Conservation (phyloP, 2,888 invertebrate genomes). For the Leucophenga maculata region DNA sequence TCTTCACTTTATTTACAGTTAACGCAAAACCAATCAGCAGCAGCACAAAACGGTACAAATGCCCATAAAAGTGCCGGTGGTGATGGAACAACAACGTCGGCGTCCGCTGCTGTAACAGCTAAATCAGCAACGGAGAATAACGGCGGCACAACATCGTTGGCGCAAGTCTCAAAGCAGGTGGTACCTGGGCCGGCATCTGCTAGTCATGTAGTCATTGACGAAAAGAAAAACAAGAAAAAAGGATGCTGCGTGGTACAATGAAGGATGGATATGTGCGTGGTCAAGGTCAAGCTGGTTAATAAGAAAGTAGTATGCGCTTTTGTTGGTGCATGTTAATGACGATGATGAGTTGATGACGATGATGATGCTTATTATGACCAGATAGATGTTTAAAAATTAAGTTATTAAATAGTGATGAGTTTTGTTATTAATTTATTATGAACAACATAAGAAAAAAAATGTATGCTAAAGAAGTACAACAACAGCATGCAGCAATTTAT, state of each 20-base stretch:
- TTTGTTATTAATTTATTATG: constrained; percentile 11
- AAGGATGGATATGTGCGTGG: constrained; percentile 42
- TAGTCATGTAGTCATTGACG: constrained; percentile 85
- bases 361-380: not conserved
- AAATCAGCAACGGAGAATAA: constrained; percentile 54
- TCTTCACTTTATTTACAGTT: constrained; percentile 55
- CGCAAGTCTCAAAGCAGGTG: constrained; percentile 74
- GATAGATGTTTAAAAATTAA: not conserved
- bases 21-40: constrained; percentile 70
- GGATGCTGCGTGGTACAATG: constrained; percentile 95
- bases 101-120: constrained; percentile 43
- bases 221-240: constrained; percentile 96
- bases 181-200: constrained; percentile 86
- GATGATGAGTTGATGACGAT: constrained; percentile 15
- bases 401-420: constrained; percentile 3
- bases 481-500: not conserved
- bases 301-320: not conserved
- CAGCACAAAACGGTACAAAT: constrained; percentile 73
- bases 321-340: constrained; percentile 14
- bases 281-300: not conserved
- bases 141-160: constrained; percentile 70
- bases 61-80: constrained; percentile 63
- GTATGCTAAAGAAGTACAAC: not conserved
- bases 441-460: constrained; percentile 3
- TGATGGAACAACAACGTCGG: constrained; percentile 44